Evolutionary conservation across 1,140 invertebrate genomes (phyloP), one percentile per base, ranked within the genome.

Genomic region (Drosophila rufa): DNA sequence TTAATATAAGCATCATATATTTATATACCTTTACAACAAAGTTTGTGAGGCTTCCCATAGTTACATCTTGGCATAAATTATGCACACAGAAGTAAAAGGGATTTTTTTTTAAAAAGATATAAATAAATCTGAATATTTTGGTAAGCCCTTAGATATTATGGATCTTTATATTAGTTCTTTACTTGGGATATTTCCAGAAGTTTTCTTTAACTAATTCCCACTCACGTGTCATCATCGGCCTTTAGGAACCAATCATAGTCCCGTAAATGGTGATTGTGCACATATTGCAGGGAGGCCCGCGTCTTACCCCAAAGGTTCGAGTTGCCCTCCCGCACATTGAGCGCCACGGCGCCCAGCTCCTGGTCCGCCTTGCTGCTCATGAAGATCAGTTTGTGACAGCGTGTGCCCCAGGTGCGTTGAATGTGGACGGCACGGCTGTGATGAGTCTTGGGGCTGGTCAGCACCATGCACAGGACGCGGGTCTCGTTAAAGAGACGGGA

Each of bases 151-250:
- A 12, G 0, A 51, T 30, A 36, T 36, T 36, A 36, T 30, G 30
- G 6, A 30, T 30, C 4, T 3, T 25, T 25, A 25, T 25, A 25
- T 25, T 25, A 25, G 22, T 25, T 25, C 22, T 3, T 25, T 25
- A 25, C 3, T 2, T 25, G 3, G 22, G 22, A 3, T 25, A 25
- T 25, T 25, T 25, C 22, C 3, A 25, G 0, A 25, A 25, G 22
- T 25, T 25, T 25, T 25, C 22, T 25, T 25, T 25, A 25, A 25
- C 22, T 25, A 25, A 25, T 25, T 25, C 22, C 0, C 22, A 25
- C 96, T 93, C 96, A 98, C 94, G 98, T 98, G 90, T 99, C 98
- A 93, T 98, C 98, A 84, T 99, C 97, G 17, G 97, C 97, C 93
- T 99, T 99, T 73, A 99, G 93, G 90, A 98, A 98, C 97, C 97